Evolutionary conservation across 2,113 vertebrate species (phyloP).

Genomic region (Taurulus bubalis): DNA sequence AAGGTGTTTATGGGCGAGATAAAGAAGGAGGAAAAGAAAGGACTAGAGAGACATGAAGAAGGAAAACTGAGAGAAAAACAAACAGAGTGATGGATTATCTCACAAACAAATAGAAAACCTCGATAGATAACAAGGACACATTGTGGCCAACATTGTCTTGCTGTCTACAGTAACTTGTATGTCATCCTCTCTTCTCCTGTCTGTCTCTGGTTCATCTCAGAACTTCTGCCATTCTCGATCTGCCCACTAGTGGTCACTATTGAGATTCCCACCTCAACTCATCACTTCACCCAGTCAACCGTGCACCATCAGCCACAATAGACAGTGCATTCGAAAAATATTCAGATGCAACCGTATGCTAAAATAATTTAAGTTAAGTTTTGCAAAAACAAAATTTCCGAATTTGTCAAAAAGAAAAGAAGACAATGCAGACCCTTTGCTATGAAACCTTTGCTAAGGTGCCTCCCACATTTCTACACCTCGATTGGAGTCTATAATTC

Average conservation of each 20-base stretch:
- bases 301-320: background rate
- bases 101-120: background rate
- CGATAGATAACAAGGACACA: too few relatives aligned
- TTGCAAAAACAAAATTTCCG: background rate
- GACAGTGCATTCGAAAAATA: background rate
- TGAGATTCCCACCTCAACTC: background rate
- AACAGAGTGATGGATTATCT: background rate
- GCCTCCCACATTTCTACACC: background rate
- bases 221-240: background rate
- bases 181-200: background rate
- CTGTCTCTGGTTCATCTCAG: background rate
- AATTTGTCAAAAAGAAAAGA: background rate
- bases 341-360: background rate
- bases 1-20: conserved; percentile 13
- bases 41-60: background rate
- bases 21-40: background rate
- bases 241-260: conserved; percentile 4
- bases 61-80: background rate
- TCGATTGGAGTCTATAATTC: background rate
- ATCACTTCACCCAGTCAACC: background rate
- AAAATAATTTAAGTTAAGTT: too few relatives aligned
- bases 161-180: background rate
- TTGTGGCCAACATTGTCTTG: background rate
- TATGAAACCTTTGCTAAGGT: background rate
- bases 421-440: background rate